These are phyloP conservation scores for Lepisosteus osseus DNA, from an alignment of 2,113 vertebrate species.

Conservation along the genomic window DNA sequence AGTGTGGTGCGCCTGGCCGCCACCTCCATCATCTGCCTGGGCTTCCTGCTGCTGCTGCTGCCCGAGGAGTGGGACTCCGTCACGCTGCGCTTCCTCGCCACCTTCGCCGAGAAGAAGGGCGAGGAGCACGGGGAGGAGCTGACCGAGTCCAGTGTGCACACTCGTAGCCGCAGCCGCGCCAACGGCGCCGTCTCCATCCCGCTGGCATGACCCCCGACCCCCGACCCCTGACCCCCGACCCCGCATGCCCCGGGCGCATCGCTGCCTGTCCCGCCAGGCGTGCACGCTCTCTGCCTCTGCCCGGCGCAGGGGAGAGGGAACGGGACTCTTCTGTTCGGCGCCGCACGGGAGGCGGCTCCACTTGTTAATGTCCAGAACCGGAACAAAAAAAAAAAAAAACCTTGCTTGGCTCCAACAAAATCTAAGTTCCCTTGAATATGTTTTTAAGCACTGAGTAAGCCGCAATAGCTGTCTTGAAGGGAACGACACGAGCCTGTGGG, in stretches of 20 bases:
- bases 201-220: slow-evolving; percentile 67
- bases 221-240: background rate
- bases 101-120: slow-evolving; percentile 87
- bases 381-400: too few species aligned
- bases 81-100: slow-evolving; percentile 87
- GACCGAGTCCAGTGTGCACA: slow-evolving; percentile 78
- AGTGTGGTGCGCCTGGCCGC: slow-evolving; percentile 90
- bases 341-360: too few species aligned
- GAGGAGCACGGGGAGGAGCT: slow-evolving; percentile 86
- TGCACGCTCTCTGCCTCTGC: background rate
- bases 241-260: background rate
- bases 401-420: too few species aligned
- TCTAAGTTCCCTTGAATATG: too few species aligned
- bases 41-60: slow-evolving; percentile 90
- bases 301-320: too few species aligned
- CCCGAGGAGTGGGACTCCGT: slow-evolving; percentile 97
- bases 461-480: slow-evolving; percentile 17
- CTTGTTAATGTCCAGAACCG: too few species aligned
- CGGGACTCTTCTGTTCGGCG: too few species aligned
- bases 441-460: too few species aligned
- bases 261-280: background rate
- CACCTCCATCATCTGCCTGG: slow-evolving; percentile 91
- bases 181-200: slow-evolving; percentile 91
- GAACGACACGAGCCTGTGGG: slow-evolving; percentile 20
- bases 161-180: slow-evolving; percentile 83